phyloP scores from a whole-genome alignment of 2,113 vertebrate species.

The Corvus cornix region DNA sequence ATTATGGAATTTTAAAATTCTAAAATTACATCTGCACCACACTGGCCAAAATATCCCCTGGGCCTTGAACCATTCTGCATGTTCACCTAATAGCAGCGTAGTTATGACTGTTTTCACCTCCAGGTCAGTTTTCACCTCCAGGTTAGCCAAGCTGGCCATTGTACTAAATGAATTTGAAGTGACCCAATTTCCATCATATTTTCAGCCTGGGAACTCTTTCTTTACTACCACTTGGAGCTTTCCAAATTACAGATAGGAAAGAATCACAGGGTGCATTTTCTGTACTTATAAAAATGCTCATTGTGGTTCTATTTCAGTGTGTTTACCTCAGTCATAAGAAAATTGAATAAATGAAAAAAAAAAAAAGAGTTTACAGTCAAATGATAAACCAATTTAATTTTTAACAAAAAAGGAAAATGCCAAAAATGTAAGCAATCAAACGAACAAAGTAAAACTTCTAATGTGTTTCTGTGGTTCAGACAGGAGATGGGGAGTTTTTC shows the following conservation, averaged over 20 bases:
- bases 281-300: background rate
- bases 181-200: background rate
- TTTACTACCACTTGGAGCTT: background rate
- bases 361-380: background rate
- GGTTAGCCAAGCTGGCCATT: background rate
- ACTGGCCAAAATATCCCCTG: background rate
- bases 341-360: background rate
- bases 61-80: background rate
- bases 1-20: background rate
- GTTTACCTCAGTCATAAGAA: background rate
- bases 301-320: background rate
- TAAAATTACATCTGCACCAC: background rate
- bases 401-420: background rate
- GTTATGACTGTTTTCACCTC: background rate
- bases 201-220: background rate
- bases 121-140: background rate
- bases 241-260: background rate
- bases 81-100: background rate
- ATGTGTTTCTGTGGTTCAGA: conserved; percentile 5
- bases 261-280: background rate
- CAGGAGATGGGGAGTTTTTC: background rate
- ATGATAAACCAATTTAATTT: background rate
- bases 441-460: background rate
- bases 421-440: background rate
- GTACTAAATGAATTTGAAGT: background rate